Evolutionary conservation across 2,797 vertebrate genomes (phyloP).

Genomic region (Gymnoscopelus microlampas): DNA sequence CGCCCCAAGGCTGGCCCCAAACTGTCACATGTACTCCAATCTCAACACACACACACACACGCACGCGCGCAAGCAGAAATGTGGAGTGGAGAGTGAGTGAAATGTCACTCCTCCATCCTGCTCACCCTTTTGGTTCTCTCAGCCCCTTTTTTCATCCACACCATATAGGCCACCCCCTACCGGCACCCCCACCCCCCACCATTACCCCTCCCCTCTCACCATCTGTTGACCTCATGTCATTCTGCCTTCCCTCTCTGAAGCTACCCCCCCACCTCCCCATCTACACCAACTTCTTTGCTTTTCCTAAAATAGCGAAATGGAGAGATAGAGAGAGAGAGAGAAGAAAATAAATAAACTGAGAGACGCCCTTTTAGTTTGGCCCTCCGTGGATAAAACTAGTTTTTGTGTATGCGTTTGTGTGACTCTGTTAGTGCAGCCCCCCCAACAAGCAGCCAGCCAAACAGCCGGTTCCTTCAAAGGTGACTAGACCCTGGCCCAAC

Average conservation of each 20-base stretch:
- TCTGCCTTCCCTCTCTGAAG: constrained; percentile 64
- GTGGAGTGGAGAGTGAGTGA: constrained; percentile 16
- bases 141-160: constrained; percentile 16
- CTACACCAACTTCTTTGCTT: constrained; percentile 53
- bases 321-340: constrained; percentile 8
- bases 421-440: constrained; percentile 45
- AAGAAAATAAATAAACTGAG: constrained; percentile 70
- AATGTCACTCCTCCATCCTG: constrained; percentile 56
- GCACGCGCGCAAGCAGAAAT: constrained; percentile 2
- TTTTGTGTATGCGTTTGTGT: constrained; percentile 47
- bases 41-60: constrained; percentile 43
- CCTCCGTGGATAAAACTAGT: constrained; percentile 19
- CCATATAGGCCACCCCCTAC: not conserved
- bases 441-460: constrained; percentile 24
- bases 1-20: constrained; percentile 73
- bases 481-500: constrained; percentile 25
- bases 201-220: constrained; percentile 63
- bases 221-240: constrained; percentile 81
- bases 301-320: constrained; percentile 73
- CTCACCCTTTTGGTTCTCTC: constrained; percentile 3
- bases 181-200: constrained; percentile 35
- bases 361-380: constrained; percentile 63
- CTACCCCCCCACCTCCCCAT: constrained; percentile 19
- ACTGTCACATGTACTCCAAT: constrained; percentile 75
- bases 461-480: constrained; percentile 58